phyloP scores from a whole-genome alignment of 1,140 invertebrate species.

The Eupeodes corollae region DNA sequence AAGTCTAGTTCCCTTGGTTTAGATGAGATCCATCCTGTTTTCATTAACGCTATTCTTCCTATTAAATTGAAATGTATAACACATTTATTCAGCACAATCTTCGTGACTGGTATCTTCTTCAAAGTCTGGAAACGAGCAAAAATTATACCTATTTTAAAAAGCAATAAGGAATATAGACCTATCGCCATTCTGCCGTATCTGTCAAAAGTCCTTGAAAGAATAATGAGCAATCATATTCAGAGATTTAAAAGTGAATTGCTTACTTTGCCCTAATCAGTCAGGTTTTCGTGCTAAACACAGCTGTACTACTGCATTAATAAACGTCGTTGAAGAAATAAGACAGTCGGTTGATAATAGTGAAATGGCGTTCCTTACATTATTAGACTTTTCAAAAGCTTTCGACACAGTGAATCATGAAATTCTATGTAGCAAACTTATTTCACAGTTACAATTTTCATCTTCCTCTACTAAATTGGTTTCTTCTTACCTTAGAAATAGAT shows the following conservation, averaged over 20 bases:
- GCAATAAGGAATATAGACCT: not conserved
- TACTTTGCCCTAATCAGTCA: not conserved
- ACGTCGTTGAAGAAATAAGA: not conserved
- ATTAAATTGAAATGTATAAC: not conserved
- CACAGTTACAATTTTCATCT: not conserved
- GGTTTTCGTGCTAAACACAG: not conserved
- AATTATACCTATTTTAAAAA: not conserved
- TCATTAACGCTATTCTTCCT: not conserved
- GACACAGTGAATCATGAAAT: constrained; percentile 10
- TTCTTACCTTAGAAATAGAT: not conserved
- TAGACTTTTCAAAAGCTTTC: constrained; percentile 11
- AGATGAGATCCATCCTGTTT: not conserved
- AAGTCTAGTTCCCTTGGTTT: not conserved
- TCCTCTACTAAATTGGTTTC: not conserved
- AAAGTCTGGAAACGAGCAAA: not conserved
- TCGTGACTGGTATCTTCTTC: not conserved
- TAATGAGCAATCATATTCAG: not conserved
- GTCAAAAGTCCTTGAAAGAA: not conserved
- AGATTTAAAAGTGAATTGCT: not conserved
- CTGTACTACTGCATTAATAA: not conserved
- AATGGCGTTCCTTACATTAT: constrained; percentile 7
- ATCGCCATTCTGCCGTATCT: not conserved
- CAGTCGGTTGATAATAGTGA: not conserved
- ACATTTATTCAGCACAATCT: not conserved
- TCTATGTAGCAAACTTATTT: not conserved